These are phyloP conservation scores for Scaptomyza pallida DNA, from an alignment of 1,140 invertebrate genomes.

Conservation along the genomic window DNA sequence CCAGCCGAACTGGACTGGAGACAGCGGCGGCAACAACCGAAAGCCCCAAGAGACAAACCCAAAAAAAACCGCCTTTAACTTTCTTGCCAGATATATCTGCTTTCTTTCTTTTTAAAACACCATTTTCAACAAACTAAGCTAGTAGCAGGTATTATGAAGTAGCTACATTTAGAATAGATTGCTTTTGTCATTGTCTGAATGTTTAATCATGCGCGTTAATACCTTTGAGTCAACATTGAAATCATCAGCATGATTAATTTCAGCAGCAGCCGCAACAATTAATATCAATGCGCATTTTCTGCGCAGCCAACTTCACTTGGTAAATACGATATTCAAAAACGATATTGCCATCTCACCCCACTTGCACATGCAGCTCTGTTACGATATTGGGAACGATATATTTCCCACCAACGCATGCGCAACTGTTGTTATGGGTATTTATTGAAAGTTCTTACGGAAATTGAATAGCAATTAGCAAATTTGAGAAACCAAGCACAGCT, in stretches of 20 bases:
- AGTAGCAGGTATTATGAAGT: not conserved
- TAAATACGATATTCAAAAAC: not conserved
- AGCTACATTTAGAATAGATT: slow-evolving; percentile 11
- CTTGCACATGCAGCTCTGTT: not conserved
- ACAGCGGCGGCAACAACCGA: not conserved
- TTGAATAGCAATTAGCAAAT: slow-evolving; percentile 25
- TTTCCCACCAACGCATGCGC: slow-evolving; percentile 10
- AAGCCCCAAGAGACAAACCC: not conserved
- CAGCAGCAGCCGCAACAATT: not conserved
- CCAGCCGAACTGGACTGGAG: slow-evolving; percentile 41
- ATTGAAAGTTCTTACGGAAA: slow-evolving; percentile 41
- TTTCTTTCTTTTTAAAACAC: slow-evolving; percentile 29
- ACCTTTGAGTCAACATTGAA: slow-evolving; percentile 29
- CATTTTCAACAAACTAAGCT: not conserved
- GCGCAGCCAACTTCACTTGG: not conserved
- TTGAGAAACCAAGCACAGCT: not conserved
- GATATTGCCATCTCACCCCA: not conserved
- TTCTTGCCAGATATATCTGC: slow-evolving; percentile 46
- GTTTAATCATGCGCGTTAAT: slow-evolving; percentile 41
- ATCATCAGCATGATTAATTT: slow-evolving; percentile 38
- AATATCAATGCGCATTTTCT: slow-evolving; percentile 14
- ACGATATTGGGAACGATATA: not conserved
- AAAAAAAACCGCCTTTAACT: slow-evolving; percentile 43
- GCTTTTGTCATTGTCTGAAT: slow-evolving; percentile 4
- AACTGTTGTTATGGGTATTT: slow-evolving; percentile 17